phyloP scores from a whole-genome alignment of 2,113 vertebrate species.

The Ceratotherium simum region DNA sequence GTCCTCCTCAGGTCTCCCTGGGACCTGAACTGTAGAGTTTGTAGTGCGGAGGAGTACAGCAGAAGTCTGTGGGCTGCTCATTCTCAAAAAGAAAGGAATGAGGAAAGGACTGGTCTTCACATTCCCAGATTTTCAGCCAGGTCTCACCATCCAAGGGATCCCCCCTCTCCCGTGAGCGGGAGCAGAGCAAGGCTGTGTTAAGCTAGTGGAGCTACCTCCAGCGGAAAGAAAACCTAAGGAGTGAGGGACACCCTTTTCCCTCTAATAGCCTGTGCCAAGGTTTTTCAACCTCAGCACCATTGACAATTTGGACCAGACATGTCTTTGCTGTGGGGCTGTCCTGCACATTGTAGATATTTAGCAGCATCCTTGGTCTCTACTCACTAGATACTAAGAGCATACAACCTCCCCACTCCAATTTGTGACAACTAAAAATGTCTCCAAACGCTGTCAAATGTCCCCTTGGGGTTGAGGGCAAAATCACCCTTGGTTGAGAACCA shows the following conservation, averaged over 20 bases:
- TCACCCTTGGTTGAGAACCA: neutral
- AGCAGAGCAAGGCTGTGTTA: neutral
- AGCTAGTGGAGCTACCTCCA: no score
- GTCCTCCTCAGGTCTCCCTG: fast-evolving
- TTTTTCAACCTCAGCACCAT: neutral
- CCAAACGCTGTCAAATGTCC: neutral
- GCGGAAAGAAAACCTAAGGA: neutral
- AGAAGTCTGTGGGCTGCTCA: neutral
- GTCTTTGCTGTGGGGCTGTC: neutral
- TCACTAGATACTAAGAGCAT: neutral
- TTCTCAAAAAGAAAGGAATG: neutral
- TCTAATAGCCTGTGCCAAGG: neutral
- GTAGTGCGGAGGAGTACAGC: neutral
- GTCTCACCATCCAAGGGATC: neutral
- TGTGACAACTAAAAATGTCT: neutral
- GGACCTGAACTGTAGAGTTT: no score
- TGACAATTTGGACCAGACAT: neutral
- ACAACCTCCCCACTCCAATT: fast-evolving
- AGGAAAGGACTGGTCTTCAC: neutral
- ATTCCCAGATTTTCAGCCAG: neutral
- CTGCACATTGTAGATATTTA: neutral
- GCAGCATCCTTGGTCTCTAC: neutral
- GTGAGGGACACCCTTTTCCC: neutral
- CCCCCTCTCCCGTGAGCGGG: fast-evolving
- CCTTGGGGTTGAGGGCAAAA: neutral